Conservation (phyloP, 2,797 vertebrate species). For the Alfaro cultratus region DNA sequence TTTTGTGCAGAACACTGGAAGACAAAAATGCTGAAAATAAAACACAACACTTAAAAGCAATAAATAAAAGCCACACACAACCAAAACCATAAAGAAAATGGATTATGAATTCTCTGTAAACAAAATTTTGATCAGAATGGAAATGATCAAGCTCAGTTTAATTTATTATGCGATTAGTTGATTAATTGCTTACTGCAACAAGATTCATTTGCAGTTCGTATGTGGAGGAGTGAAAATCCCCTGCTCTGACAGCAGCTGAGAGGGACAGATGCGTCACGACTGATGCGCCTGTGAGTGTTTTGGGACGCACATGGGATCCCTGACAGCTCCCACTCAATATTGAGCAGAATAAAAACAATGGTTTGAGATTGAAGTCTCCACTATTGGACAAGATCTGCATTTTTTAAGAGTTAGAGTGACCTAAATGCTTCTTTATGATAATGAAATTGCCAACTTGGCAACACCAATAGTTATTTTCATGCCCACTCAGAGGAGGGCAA, state of each 20-base stretch:
- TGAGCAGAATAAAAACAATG: background rate
- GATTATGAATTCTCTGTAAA: too few relatives aligned
- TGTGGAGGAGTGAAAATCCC: background rate
- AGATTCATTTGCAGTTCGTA: background rate
- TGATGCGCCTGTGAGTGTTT: background rate
- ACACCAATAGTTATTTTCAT: background rate
- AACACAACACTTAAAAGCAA: too few relatives aligned
- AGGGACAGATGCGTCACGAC: background rate
- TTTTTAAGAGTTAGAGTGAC: background rate
- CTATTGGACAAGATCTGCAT: background rate
- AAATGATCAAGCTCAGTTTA: too few relatives aligned
- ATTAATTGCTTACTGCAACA: background rate
- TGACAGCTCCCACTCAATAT: background rate
- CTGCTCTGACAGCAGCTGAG: background rate
- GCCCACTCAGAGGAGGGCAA: background rate
- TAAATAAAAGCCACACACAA: too few relatives aligned
- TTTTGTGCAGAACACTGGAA: too few relatives aligned
- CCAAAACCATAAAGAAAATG: too few relatives aligned
- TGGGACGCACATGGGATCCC: too few relatives aligned
- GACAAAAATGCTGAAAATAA: too few relatives aligned
- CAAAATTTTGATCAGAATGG: too few relatives aligned
- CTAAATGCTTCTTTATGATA: background rate
- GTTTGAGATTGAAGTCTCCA: background rate
- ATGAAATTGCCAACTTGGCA: background rate
- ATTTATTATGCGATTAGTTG: too few relatives aligned